phyloP scores from a whole-genome alignment of 92 coral and sea anemone species.

The Zoanthus gigantus region DNA sequence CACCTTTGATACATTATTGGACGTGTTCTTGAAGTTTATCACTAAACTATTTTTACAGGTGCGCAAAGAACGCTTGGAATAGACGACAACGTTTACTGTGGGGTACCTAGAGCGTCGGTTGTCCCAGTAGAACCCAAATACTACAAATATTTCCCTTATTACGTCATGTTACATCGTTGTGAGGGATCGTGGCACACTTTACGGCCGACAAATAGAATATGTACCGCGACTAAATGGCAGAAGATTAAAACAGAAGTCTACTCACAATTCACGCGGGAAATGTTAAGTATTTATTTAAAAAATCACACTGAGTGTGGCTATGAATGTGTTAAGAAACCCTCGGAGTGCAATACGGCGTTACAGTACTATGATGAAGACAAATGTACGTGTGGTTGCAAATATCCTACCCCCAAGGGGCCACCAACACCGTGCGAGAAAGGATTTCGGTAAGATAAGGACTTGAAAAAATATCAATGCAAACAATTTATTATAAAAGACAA shows the following conservation, averaged over 20 bases:
- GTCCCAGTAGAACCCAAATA: slow-evolving; percentile 54
- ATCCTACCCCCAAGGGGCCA: slow-evolving; percentile 60
- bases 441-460: slow-evolving; percentile 55
- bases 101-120: slow-evolving; percentile 54
- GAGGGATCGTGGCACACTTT: slow-evolving; percentile 53
- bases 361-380: slow-evolving; percentile 46
- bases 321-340: slow-evolving; percentile 41
- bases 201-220: slow-evolving; percentile 43
- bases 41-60: background rate
- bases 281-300: slow-evolving; percentile 7
- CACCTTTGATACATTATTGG: too few relatives aligned
- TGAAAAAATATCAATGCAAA: background rate
- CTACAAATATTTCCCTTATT: slow-evolving; percentile 55
- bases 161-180: slow-evolving; percentile 65
- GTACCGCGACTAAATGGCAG: slow-evolving; percentile 34
- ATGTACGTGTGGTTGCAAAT: slow-evolving; percentile 68
- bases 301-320: slow-evolving; percentile 74
- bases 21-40: too few relatives aligned
- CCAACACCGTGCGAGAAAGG: slow-evolving; percentile 59
- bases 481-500: background rate
- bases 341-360: slow-evolving; percentile 45
- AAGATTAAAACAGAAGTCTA: slow-evolving; percentile 55
- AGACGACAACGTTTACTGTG: slow-evolving; percentile 36
- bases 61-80: slow-evolving; percentile 14
- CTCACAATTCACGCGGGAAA: background rate